Evolutionary conservation across 2,113 vertebrate genomes (phyloP), one percentile per base, ranked within the genome.

Genomic region (Coturnix japonica): DNA sequence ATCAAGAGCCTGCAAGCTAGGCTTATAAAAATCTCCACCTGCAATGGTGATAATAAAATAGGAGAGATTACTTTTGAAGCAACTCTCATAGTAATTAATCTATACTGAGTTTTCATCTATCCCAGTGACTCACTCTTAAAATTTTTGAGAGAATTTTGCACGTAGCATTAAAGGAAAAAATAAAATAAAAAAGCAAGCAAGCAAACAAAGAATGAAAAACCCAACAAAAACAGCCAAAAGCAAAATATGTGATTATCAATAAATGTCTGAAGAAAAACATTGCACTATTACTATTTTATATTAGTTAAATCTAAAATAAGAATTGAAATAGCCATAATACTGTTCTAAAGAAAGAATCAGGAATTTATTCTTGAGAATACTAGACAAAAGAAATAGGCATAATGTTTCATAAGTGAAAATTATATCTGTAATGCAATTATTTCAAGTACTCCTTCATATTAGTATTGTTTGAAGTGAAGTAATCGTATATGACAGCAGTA

Each of bases 391-490:
- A 67, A 91, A 46, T 46, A 35, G 2, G 3, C 59, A 57, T 31
- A 67, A 57, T 23, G 3, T 39, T 74, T 41, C 57, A 46, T 37
- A 91, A 51, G 23, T 81, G 71, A 92, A 90, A 94, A 73, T 79
- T 70, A 30, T 85, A 94, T 86, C 49, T 57, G 18, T 39, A 56
- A 85, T 41, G 17, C 21, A 87, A 69, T 92, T 80, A 76, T 89
- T 91, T 89, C 13, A 81, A 92, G 43, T 85, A 35, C 31, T 73
- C 65, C 25, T 87, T 10, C 16, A 65, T 47, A 70, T 9, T 44
- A 7, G 47, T 81, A 15, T 66, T 94, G 11, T 86, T 90, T 91
- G 30, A 39, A 74, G 53, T 91, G 93, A 39, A 74, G 53, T 91
- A 93, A 65, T 75, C 53, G 95, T 46, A 80, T 33, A 59, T 89